Conservation (phyloP, 1,140 invertebrate species). For the Ectropis grisescens region DNA sequence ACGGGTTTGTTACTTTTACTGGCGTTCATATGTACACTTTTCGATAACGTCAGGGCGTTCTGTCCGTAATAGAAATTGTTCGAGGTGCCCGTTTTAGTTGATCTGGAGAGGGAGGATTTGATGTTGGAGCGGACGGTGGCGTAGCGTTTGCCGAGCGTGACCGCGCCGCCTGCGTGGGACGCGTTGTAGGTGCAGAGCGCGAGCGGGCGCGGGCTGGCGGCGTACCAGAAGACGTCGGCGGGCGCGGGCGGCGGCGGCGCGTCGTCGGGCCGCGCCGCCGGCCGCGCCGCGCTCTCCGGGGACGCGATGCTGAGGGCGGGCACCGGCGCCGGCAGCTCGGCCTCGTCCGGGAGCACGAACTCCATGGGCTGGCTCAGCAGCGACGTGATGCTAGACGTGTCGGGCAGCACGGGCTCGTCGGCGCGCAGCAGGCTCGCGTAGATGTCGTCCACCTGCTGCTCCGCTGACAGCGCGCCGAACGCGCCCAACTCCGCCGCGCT, state of each 20-base stretch:
- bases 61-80: constrained; percentile 44
- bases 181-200: constrained; percentile 63
- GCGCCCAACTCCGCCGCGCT: constrained; percentile 31
- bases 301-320: constrained; percentile 20
- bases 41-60: constrained; percentile 39
- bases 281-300: constrained; percentile 12
- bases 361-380: constrained; percentile 38
- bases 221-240: constrained; percentile 59
- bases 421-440: constrained; percentile 44
- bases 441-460: constrained; percentile 54
- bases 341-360: constrained; percentile 38
- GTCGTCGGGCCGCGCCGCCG: constrained; percentile 21
- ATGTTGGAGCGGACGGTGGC: constrained; percentile 60
- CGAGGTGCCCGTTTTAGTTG: constrained; percentile 27
- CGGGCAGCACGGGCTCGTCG: constrained; percentile 43
- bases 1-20: constrained; percentile 54
- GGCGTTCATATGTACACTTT: constrained; percentile 52
- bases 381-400: constrained; percentile 39
- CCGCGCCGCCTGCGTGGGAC: constrained; percentile 51
- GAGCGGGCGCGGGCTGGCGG: constrained; percentile 52
- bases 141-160: constrained; percentile 52
- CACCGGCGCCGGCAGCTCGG: constrained; percentile 22
- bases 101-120: constrained; percentile 46
- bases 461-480: constrained; percentile 44
- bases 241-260: constrained; percentile 29